phyloP scores from a whole-genome alignment of 1,140 invertebrate species.

The Nymphalis io region DNA sequence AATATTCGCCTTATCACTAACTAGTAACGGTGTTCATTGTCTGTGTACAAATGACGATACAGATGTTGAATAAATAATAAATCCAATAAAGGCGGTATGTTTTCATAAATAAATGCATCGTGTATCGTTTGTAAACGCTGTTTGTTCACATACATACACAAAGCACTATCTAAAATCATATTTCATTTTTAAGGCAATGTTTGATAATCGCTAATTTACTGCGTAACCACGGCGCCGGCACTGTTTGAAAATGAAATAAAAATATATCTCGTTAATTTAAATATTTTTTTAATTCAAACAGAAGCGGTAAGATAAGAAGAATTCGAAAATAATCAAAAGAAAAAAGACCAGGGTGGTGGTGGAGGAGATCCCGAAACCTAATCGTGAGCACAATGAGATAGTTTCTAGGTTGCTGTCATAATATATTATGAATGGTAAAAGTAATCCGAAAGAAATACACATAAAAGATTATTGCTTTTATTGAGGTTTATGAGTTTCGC shows the following conservation, averaged over 20 bases:
- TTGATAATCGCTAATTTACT: constrained; percentile 8
- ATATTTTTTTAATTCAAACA: no score
- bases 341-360: not conserved
- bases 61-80: no score
- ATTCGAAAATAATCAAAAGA: constrained; percentile 2
- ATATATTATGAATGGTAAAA: constrained; percentile 15
- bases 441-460: constrained; percentile 24
- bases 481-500: constrained; percentile 32
- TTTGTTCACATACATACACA: constrained; percentile 34
- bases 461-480: constrained; percentile 33
- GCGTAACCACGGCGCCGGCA: not conserved
- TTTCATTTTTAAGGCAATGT: constrained; percentile 29
- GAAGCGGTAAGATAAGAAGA: not conserved
- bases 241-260: not conserved
- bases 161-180: constrained; percentile 15
- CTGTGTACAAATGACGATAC: constrained; percentile 33
- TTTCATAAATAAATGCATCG: constrained; percentile 9
- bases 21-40: constrained; percentile 21
- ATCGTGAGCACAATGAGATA: constrained; percentile 36
- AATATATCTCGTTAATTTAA: not conserved
- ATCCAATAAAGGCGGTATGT: no score
- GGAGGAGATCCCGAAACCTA: constrained; percentile 10
- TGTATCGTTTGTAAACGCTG: not conserved
- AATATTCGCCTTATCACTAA: constrained; percentile 27
- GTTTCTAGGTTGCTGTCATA: constrained; percentile 36